A percentile compares a stretch with the other conserved stretches of the same genome.
phyloP scores from a whole-genome alignment of 1,140 invertebrate species.

The Muscidifurax raptorellus region DNA sequence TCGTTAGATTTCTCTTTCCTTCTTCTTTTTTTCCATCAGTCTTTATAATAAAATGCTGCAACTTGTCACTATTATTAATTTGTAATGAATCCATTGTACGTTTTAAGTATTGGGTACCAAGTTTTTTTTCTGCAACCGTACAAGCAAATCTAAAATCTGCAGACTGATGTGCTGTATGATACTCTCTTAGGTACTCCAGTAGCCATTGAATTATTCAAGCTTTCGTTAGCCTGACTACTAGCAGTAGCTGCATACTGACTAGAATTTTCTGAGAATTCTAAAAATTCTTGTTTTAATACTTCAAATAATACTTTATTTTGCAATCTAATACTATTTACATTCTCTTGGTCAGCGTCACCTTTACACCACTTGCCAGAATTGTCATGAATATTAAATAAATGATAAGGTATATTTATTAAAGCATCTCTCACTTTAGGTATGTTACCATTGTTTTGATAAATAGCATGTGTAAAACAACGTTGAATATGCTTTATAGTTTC shows the following conservation, averaged over 20 bases:
- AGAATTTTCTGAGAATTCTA: constrained; percentile 50
- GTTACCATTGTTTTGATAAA: constrained; percentile 51
- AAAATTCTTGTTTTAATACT: constrained; percentile 44
- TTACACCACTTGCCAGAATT: background rate
- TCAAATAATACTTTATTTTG: constrained; percentile 26
- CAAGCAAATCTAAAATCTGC: constrained; percentile 48
- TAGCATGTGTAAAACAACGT: constrained; percentile 45
- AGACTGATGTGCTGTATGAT: constrained; percentile 52
- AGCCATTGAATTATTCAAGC: constrained; percentile 53
- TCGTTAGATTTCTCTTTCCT: constrained; percentile 10
- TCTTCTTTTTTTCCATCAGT: constrained; percentile 29
- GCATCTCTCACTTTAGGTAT: constrained; percentile 23
- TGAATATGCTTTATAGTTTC: constrained; percentile 54
- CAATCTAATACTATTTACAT: background rate
- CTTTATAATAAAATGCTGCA: constrained; percentile 22
- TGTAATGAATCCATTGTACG: constrained; percentile 23
- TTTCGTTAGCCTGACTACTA: constrained; percentile 55
- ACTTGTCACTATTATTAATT: constrained; percentile 33
- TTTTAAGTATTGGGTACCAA: constrained; percentile 35
- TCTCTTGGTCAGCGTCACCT: background rate
- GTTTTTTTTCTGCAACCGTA: constrained; percentile 55
- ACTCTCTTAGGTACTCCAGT: constrained; percentile 49
- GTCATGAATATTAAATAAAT: constrained; percentile 39
- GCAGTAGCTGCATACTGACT: constrained; percentile 26
- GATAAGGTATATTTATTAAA: constrained; percentile 47